phyloP scores from a whole-genome alignment of 64 coral and sea anemone species.

The Montipora capricornis region DNA sequence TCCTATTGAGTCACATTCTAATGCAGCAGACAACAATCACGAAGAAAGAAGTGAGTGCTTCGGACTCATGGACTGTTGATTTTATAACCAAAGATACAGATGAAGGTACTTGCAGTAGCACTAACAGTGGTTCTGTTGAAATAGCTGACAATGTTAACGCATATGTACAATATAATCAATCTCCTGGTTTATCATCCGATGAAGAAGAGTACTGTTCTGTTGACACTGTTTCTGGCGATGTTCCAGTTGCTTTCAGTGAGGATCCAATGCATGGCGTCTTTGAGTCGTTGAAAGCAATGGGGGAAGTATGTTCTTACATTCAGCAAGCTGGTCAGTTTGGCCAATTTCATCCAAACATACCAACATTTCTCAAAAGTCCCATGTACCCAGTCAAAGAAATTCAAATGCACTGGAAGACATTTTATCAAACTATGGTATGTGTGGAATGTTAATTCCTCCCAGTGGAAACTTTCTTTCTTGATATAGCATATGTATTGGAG shows the following conservation, averaged over 20 bases:
- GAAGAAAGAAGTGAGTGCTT: slow-evolving; percentile 57
- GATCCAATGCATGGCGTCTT: slow-evolving; percentile 36
- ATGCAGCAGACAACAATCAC: slow-evolving; percentile 26
- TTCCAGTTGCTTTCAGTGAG: slow-evolving; percentile 44
- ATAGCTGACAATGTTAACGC: slow-evolving; percentile 49
- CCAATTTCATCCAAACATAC: slow-evolving; percentile 41
- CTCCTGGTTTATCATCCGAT: slow-evolving; percentile 45
- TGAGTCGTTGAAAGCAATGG: slow-evolving; percentile 36
- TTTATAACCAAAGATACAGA: slow-evolving; percentile 54
- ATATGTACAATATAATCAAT: slow-evolving; percentile 55
- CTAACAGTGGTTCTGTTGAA: slow-evolving; percentile 48
- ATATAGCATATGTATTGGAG: slow-evolving; percentile 10
- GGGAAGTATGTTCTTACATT: slow-evolving; percentile 51
- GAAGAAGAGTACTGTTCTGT: slow-evolving; percentile 49
- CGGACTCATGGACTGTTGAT: slow-evolving; percentile 42
- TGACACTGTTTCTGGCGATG: slow-evolving; percentile 5
- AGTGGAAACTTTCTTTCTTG: slow-evolving; percentile 28
- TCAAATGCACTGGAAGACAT: slow-evolving; percentile 20
- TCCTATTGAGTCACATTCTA: slow-evolving; percentile 56
- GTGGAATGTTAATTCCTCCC: not conserved
- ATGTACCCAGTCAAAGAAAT: slow-evolving; percentile 32
- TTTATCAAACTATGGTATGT: slow-evolving; percentile 25
- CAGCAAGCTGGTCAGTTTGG: slow-evolving; percentile 36
- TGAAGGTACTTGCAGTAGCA: slow-evolving; percentile 54
- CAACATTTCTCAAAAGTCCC: slow-evolving; percentile 56